Base-by-base conservation (phyloP, 2,113 vertebrate species). In the Tragulus kanchil region DNA sequence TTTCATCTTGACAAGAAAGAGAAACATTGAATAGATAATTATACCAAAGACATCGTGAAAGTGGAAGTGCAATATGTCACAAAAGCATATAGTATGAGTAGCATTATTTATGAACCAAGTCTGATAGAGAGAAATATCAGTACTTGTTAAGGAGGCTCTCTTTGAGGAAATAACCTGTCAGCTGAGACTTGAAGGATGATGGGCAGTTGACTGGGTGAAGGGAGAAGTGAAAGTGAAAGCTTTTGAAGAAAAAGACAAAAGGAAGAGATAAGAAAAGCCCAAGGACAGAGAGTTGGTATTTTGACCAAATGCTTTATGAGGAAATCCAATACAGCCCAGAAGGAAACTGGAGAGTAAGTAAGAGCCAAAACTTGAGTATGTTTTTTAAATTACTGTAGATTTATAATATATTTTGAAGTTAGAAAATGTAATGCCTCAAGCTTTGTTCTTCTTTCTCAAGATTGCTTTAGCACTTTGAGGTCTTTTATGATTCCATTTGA, bases 331-430 rank as follows among this genome's bases (percentile, higher is more conserved):
- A 84, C 36, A 50, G 6, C 12, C 62, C 36, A 9, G 42, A 45
- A 79, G 64, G 6, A 73, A 79, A 85, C 25, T 28, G 1, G 61
- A 8, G 71, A 26, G 16, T 75, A 77, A 85, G 1, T 36, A 71
- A 92, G 2, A 19, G 17, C 83, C n/a, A 54, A 62, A 82, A 56
- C n/a, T 45, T 89, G 19, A 5, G 31, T 85, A 81, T 45, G 10
- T 82, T 96, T 36, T 54, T 69, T 62, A 23, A 92, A 92, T 92
- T 84, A 85, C 45, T 36, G 23, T 61, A 15, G 4, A 73, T 92
- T 62, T 52, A 61, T 61, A 50, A 73, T 52, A 6, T 52, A 73
- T 52, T 42, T 73, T 85, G 48, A 84, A 85, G 42, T 62, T 48
- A 75, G 45, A 58, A 84, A 62, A 92, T 11, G 9, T 62, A 85